Evolutionary conservation across 1,140 invertebrate species (phyloP).

Genomic region (Lysiphlebus fabarum): DNA sequence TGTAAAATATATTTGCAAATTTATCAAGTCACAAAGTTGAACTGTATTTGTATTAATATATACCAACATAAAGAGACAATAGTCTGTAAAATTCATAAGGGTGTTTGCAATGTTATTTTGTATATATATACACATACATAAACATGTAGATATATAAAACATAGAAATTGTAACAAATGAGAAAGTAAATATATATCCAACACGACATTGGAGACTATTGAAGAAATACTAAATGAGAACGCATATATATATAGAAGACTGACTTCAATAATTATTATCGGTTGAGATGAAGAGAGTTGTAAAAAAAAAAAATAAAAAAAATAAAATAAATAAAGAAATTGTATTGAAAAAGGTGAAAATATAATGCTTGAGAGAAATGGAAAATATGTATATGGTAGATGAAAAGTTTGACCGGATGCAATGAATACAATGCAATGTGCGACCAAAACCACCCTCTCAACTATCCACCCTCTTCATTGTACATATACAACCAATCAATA

Average conservation of each 20-base stretch:
- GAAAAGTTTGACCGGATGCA: constrained; percentile 52
- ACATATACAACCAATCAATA: constrained; percentile 44
- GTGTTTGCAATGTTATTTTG: constrained; percentile 17
- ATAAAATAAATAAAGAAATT: constrained; percentile 4
- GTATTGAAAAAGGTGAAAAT: constrained; percentile 15
- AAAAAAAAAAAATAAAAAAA: constrained; percentile 25
- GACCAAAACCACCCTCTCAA: constrained; percentile 37
- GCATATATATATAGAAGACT: constrained; percentile 27
- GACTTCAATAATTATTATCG: constrained; percentile 50
- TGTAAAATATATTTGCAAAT: no score
- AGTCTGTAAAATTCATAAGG: not conserved
- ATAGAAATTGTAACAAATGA: not conserved
- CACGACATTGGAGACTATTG: constrained; percentile 29
- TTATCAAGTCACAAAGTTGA: no score
- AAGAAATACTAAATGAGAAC: constrained; percentile 32
- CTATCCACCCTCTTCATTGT: constrained; percentile 42
- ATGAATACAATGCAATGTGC: constrained; percentile 44
- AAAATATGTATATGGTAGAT: constrained; percentile 37
- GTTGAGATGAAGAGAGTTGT: constrained; percentile 30
- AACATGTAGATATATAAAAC: no score
- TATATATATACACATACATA: constrained; percentile 21
- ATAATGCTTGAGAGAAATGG: not conserved
- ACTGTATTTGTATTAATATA: no score
- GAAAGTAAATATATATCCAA: constrained; percentile 26
- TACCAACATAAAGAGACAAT: no score